Evolutionary conservation across 2,888 invertebrate genomes (phyloP).

Genomic region (Girardia tigrina): DNA sequence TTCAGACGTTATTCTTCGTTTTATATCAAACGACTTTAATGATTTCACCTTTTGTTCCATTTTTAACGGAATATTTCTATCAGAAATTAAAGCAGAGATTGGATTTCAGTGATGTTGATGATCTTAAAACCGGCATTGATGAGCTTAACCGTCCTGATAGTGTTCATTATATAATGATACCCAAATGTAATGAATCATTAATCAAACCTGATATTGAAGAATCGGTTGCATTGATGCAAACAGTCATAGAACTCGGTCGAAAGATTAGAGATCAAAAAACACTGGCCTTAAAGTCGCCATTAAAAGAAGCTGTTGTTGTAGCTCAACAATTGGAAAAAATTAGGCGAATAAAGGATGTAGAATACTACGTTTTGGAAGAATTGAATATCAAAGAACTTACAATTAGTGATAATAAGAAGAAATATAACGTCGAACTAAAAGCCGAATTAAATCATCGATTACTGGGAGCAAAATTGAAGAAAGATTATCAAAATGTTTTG

Average conservation of each 20-base stretch:
- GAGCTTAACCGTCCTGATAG: neutral
- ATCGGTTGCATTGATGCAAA: constrained; percentile 40
- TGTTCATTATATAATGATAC: constrained; percentile 10
- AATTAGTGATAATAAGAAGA: constrained; percentile 72
- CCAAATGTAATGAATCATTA: neutral
- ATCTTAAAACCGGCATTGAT: neutral
- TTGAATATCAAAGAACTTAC: constrained; percentile 74
- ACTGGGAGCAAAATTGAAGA: constrained; percentile 72
- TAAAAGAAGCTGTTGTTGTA: constrained; percentile 68
- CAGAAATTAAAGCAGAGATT: constrained; percentile 66
- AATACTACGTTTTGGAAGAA: constrained; percentile 54
- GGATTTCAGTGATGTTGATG: neutral
- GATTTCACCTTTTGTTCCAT: constrained; percentile 95
- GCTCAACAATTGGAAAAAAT: neutral
- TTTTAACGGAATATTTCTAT: constrained; percentile 83
- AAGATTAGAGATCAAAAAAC: constrained; percentile 80
- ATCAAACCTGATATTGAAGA: constrained; percentile 11
- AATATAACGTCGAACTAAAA: constrained; percentile 73
- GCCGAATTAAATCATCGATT: constrained; percentile 88
- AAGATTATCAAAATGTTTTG: constrained; percentile 68
- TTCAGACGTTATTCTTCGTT: constrained; percentile 75
- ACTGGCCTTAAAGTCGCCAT: constrained; percentile 83
- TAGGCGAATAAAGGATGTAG: neutral
- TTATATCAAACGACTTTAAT: constrained; percentile 72
- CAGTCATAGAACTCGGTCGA: constrained; percentile 79